Base-by-base conservation (phyloP, 2,888 invertebrate species). In the Epirrita christyi region DNA sequence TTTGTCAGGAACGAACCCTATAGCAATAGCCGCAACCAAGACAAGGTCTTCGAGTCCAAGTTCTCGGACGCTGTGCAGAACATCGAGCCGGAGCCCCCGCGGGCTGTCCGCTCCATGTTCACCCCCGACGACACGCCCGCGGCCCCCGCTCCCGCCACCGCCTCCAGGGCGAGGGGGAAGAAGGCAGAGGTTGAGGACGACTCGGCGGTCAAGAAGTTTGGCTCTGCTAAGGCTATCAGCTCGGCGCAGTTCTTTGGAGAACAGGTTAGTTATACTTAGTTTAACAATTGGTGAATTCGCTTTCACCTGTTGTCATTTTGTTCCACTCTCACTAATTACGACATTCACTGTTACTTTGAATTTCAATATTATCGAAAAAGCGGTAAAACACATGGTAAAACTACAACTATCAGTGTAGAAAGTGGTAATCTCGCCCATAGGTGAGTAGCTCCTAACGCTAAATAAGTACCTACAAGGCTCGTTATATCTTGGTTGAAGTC, bases 201-300 rank as follows among this genome's bases (percentile, higher is more conserved):
- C 71, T 95, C 96, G 59, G 98, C 98, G 15, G 97, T 97, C 83
- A 97, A 97, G 88, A 99, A 99, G 92, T 99, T 99, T 84, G 99
- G 98, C 47, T 95, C 96, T 72, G 98, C 99, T 2, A 99, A 99
- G 87, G 97, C 98, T 10, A 99, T 99, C 78, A 99, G 99, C 57
- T 99, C 99, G 0, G 98, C 98, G 79, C 98, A 98, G 92, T 99
- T 95, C 93, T 99, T 99, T 84, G 96, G 96, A 6, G 96, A 96
- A 72, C 93, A 93, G 81, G 89, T 87, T 0, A 21, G 21, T 4
- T 21, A 21, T 4, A 21, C 2, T 21, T 21, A 3, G 21, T 21
- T 21, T 21, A 3, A 3, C 2, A 21, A 21, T 3, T n/a, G n/a
- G n/a, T n/a, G n/a, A n/a, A n/a, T n/a, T n/a, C n/a, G n/a, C n/a